phyloP scores from a whole-genome alignment of 2,113 vertebrate species.

The human (Homo sapiens) region GRCh38 chr3:45218001-45218500 shows the following conservation, averaged over 20 bases:
- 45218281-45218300: accelerated
- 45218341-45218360: accelerated
- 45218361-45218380: background rate
- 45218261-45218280: background rate
- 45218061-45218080: constrained; percentile 47
- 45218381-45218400: no score
- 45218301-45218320: background rate
- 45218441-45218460: background rate
- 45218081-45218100: constrained; percentile 17
- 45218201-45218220: background rate
- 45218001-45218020: constrained; percentile 76
- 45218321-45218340: background rate
- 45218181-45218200: no score
- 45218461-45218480: background rate
- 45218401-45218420: no score
- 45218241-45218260: background rate
- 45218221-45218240: background rate
- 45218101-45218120: constrained; percentile 25
- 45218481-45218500: background rate
- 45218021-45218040: background rate
- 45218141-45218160: background rate
- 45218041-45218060: background rate
- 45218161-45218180: background rate
- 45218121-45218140: background rate
- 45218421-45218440: no score